phyloP scores from a whole-genome alignment of 2,113 vertebrate species.

The Sapajus apella region DNA sequence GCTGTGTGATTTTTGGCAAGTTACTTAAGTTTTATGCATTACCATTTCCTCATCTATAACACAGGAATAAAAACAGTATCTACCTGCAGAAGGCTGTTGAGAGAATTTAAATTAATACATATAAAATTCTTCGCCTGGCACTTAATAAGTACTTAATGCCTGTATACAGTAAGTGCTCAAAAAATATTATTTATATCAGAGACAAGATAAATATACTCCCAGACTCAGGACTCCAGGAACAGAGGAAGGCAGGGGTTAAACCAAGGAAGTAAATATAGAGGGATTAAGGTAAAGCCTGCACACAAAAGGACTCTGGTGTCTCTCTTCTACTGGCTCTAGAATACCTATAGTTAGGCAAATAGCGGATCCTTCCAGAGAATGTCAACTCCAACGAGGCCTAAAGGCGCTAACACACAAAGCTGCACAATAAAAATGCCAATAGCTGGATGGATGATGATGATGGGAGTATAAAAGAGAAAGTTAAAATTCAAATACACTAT shows the following conservation, averaged over 20 bases:
- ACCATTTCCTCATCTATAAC: background rate
- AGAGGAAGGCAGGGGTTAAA: background rate
- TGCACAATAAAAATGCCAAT: background rate
- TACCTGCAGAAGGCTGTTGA: background rate
- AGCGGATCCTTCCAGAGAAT: background rate
- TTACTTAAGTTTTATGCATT: background rate
- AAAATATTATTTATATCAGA: background rate
- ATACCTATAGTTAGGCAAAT: background rate
- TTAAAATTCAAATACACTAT: background rate
- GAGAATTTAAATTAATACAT: background rate
- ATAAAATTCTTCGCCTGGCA: background rate
- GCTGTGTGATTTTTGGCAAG: background rate
- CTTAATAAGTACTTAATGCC: background rate
- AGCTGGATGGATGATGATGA: too few relatives aligned
- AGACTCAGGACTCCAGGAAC: background rate
- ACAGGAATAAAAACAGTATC: background rate
- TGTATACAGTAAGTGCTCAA: background rate
- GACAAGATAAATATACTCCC: background rate
- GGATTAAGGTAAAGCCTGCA: background rate
- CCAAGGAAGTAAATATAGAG: background rate
- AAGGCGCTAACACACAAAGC: background rate
- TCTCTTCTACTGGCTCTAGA: background rate
- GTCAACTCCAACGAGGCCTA: background rate
- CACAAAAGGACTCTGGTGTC: background rate
- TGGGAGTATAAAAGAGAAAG: background rate